Percentiles rank a stretch among this genome's conserved stretches.
Evolutionary conservation across 2,113 vertebrate genomes (phyloP).

Genomic region (Corythornis vintsioides): DNA sequence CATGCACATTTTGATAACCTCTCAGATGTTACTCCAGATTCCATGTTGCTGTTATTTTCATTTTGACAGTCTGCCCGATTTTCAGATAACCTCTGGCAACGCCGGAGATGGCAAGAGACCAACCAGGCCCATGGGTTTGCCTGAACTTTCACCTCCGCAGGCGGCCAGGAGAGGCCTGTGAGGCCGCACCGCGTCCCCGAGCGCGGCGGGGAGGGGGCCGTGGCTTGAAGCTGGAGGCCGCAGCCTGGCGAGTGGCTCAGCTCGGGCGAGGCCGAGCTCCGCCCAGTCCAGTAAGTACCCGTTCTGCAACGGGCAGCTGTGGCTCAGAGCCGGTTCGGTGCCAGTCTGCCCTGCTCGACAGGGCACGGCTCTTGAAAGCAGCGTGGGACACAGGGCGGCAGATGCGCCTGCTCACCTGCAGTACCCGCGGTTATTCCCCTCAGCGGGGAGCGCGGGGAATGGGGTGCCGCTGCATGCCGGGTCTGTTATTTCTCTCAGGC

Average conservation of each 20-base stretch:
- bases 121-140: accelerated
- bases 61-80: neutral
- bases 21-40: neutral
- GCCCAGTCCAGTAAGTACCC: neutral
- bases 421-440: accelerated
- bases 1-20: neutral
- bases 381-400: accelerated
- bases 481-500: accelerated
- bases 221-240: too few species aligned
- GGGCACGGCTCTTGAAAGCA: too few species aligned
- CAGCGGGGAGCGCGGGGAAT: accelerated
- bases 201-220: neutral
- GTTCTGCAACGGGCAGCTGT: too few species aligned
- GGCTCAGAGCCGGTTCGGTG: neutral
- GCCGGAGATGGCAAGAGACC: neutral
- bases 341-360: accelerated
- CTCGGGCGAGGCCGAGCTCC: accelerated
- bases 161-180: neutral
- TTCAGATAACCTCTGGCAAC: neutral
- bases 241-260: accelerated
- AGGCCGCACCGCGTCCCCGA: accelerated
- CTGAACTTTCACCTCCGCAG: accelerated
- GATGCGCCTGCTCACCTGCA: accelerated
- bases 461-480: neutral
- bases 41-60: neutral